phyloP scores from a whole-genome alignment of 2,113 vertebrate species.

The Thymallus thymallus region DNA sequence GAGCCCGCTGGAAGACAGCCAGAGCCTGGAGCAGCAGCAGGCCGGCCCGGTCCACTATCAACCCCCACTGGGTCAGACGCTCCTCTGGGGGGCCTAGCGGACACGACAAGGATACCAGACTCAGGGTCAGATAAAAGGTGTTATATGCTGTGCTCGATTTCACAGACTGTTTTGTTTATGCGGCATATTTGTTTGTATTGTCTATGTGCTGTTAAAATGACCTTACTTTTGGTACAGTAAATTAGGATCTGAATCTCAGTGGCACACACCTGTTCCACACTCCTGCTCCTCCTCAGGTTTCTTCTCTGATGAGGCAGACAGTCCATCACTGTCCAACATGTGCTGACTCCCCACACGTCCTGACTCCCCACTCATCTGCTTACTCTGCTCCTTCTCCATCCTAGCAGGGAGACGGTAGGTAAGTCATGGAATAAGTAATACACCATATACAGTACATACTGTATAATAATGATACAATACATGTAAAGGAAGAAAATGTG shows the following conservation, averaged over 20 bases:
- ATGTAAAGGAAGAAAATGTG: neutral
- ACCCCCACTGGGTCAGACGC: conserved; percentile 58
- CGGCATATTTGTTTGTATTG: too few species aligned
- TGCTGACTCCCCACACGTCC: conserved; percentile 55
- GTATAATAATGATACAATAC: neutral
- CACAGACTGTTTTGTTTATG: too few species aligned
- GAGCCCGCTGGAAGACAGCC: conserved; percentile 53
- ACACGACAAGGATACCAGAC: neutral
- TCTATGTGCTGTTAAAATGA: too few species aligned
- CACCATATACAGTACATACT: too few species aligned
- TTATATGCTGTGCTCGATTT: too few species aligned
- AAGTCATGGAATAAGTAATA: neutral
- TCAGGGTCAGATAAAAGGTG: too few species aligned
- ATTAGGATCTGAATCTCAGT: too few species aligned
- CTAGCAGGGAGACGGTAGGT: conserved; percentile 36
- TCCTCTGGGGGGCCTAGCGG: conserved; percentile 46
- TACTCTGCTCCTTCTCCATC: conserved; percentile 48
- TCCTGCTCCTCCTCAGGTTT: conserved; percentile 46
- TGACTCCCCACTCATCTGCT: conserved; percentile 38
- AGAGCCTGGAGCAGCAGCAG: conserved; percentile 67
- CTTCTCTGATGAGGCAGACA: conserved; percentile 48
- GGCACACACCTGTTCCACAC: conserved; percentile 46
- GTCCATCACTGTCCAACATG: conserved; percentile 44
- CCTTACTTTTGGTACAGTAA: too few species aligned
- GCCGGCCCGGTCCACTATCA: conserved; percentile 65